These are phyloP conservation scores for Anser brachyrhynchus DNA, from an alignment of 2,113 vertebrate species.

Conservation along the genomic window DNA sequence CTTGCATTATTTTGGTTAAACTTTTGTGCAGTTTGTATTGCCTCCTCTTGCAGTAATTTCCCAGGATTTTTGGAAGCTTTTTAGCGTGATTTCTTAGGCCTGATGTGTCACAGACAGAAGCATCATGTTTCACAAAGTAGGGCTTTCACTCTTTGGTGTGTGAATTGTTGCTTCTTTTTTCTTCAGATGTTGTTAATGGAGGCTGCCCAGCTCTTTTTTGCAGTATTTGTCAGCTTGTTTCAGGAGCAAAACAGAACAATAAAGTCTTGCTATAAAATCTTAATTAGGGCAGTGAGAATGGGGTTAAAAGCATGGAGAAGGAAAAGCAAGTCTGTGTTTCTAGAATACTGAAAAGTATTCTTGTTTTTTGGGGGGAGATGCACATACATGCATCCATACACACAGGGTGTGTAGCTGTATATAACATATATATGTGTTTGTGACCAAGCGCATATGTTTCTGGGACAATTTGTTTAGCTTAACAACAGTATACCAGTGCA, in stretches of 20 bases:
- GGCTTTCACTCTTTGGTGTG: background rate
- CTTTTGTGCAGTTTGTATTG: background rate
- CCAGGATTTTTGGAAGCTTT: background rate
- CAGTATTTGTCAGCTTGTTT: background rate
- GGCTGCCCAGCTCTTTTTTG: background rate
- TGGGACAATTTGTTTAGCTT: background rate
- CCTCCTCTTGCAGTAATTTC: background rate
- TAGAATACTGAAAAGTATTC: background rate
- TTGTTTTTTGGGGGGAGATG: background rate
- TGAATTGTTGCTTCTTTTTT: background rate
- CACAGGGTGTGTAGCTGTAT: background rate
- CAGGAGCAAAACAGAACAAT: background rate
- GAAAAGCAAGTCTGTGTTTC: background rate
- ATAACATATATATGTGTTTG: background rate
- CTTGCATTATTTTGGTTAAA: background rate
- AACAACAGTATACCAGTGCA: background rate
- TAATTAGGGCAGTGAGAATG: background rate
- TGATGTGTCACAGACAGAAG: background rate
- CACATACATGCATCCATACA: rapidly evolving
- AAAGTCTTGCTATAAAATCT: background rate
- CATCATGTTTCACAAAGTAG: background rate
- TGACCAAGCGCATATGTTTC: background rate
- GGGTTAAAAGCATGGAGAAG: background rate
- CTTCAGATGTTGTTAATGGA: background rate
- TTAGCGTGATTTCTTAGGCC: background rate